phyloP scores from a whole-genome alignment of 2,888 invertebrate species.

The Sthenelais limicola region DNA sequence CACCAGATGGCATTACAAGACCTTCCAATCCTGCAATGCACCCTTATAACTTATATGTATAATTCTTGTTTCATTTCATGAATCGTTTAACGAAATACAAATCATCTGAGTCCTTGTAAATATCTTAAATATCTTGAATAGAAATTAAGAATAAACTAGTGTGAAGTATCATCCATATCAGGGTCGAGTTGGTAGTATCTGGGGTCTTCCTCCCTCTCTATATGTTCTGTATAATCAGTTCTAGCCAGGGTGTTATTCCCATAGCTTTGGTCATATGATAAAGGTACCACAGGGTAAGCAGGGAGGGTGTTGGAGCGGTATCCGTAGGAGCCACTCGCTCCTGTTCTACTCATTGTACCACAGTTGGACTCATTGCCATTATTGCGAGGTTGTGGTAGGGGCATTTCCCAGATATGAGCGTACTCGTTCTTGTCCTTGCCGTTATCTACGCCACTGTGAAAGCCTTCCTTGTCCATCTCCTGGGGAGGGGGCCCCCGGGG shows the following conservation, averaged over 20 bases:
- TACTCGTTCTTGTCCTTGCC: conserved; percentile 38
- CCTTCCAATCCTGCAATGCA: too few relatives aligned
- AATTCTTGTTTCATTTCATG: too few relatives aligned
- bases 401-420: conserved; percentile 41
- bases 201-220: conserved; percentile 32
- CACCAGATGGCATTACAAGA: too few relatives aligned
- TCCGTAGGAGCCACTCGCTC: conserved; percentile 21
- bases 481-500: too few relatives aligned
- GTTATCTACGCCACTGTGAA: conserved; percentile 1
- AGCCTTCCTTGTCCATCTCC: background rate
- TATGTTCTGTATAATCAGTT: conserved; percentile 6
- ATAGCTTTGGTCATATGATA: conserved; percentile 14
- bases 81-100: too few relatives aligned
- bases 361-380: background rate
- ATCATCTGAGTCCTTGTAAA: too few relatives aligned
- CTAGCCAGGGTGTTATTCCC: conserved; percentile 21
- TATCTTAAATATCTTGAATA: too few relatives aligned
- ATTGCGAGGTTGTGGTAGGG: conserved; percentile 32
- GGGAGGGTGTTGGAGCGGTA: conserved; percentile 37
- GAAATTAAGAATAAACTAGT: too few relatives aligned
- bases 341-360: conserved; percentile 3
- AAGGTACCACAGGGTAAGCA: conserved; percentile 11
- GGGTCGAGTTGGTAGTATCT: conserved; percentile 37
- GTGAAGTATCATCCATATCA: too few relatives aligned
- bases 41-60: too few relatives aligned